Conservation (phyloP, 2,888 invertebrate genomes). For the Cataglyphis rosenhaueri region DNA sequence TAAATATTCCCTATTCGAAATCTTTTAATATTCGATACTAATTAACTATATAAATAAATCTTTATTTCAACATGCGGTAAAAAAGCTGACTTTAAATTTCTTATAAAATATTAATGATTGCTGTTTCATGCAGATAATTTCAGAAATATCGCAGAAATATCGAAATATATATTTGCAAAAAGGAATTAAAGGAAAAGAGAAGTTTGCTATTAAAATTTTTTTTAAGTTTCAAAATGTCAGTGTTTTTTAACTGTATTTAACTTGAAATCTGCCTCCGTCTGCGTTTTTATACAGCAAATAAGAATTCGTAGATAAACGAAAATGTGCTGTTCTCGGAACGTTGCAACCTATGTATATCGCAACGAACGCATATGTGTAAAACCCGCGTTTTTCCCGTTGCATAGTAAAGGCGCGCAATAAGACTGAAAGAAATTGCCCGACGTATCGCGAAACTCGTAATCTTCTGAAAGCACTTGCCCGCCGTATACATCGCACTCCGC, state of each 20-base stretch:
- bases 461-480: conserved; percentile 22
- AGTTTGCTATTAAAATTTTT: background rate
- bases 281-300: background rate
- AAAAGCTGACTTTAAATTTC: background rate
- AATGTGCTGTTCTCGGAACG: background rate
- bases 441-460: conserved; percentile 20
- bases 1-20: background rate
- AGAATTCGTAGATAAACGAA: background rate
- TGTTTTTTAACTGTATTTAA: background rate
- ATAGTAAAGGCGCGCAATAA: conserved; percentile 13
- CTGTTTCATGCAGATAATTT: background rate
- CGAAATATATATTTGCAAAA: too few relatives aligned
- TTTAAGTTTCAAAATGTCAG: background rate
- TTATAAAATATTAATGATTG: background rate
- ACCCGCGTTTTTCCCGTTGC: background rate
- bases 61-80: background rate
- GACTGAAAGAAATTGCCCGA: background rate
- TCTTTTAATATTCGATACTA: background rate
- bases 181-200: background rate
- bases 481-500: background rate
- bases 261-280: background rate
- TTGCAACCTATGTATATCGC: background rate
- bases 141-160: background rate
- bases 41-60: conserved; percentile 3
- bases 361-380: background rate